phyloP scores from a whole-genome alignment of 1,140 invertebrate species.

The Eriosoma lanigerum region DNA sequence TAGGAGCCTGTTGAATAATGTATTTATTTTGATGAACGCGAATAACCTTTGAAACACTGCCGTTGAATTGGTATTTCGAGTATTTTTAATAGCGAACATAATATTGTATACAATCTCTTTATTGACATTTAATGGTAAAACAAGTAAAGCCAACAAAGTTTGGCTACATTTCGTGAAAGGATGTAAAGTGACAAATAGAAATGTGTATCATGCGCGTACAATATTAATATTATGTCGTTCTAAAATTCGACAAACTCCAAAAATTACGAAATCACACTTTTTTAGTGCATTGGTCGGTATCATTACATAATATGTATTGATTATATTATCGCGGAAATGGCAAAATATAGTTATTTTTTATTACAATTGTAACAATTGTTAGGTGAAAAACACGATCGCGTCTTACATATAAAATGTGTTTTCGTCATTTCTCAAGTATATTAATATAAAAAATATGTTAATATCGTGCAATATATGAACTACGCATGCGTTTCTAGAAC shows the following conservation, averaged over 20 bases:
- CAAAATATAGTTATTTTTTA: too few species aligned
- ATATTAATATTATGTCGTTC: too few species aligned
- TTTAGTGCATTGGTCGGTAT: too few species aligned
- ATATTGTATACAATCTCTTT: neutral
- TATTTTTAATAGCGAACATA: neutral
- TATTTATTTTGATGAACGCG: neutral
- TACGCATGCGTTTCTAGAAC: constrained; percentile 7
- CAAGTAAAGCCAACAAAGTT: neutral
- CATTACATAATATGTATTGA: too few species aligned
- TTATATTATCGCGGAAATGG: too few species aligned
- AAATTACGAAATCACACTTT: too few species aligned
- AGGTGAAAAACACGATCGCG: too few species aligned
- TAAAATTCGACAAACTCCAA: too few species aligned
- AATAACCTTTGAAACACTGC: neutral
- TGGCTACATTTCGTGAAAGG: neutral
- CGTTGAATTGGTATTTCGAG: constrained; percentile 3
- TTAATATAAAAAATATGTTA: neutral
- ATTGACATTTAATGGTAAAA: neutral
- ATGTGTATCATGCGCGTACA: too few species aligned
- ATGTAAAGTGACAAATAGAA: neutral
- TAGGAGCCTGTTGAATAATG: neutral
- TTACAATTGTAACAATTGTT: too few species aligned
- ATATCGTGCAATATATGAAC: neutral
- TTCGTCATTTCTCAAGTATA: neutral
- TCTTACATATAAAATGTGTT: too few species aligned